phyloP scores from a whole-genome alignment of 64 coral and sea anemone genomes.

The Cladopsammia gracilis region DNA sequence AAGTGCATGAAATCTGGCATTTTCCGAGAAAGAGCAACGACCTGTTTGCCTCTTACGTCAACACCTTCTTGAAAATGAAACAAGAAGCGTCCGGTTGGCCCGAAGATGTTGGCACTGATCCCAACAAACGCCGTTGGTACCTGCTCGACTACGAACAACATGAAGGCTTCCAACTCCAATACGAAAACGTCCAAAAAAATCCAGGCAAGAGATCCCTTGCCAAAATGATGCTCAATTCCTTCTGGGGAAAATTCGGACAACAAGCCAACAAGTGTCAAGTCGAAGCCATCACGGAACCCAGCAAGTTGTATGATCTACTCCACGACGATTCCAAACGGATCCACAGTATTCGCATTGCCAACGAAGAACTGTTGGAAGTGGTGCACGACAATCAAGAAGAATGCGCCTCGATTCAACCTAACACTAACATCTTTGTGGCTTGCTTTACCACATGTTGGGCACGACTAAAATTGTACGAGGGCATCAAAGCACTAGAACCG shows the following conservation, averaged over 20 bases:
- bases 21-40: not conserved
- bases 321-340: not conserved
- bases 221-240: slow-evolving; percentile 20
- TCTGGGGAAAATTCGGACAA: slow-evolving; percentile 38
- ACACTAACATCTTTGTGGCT: slow-evolving; percentile 35
- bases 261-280: not conserved
- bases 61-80: slow-evolving; percentile 52
- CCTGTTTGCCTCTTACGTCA: slow-evolving; percentile 14
- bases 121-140: not conserved
- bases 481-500: not conserved
- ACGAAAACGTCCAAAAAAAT: not conserved
- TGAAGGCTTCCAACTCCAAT: not conserved
- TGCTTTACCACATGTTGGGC: slow-evolving; percentile 53
- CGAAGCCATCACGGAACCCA: not conserved
- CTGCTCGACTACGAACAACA: not conserved
- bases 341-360: not conserved
- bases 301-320: slow-evolving; percentile 13
- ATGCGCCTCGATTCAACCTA: not conserved
- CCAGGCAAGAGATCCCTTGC: not conserved
- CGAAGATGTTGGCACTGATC: not conserved
- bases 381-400: not conserved
- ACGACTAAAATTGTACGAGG: slow-evolving; percentile 38
- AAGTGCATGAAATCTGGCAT: slow-evolving; percentile 47
- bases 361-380: not conserved
- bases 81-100: slow-evolving; percentile 11